phyloP scores from a whole-genome alignment of 2,888 invertebrate genomes.

The Hyalella azteca region DNA sequence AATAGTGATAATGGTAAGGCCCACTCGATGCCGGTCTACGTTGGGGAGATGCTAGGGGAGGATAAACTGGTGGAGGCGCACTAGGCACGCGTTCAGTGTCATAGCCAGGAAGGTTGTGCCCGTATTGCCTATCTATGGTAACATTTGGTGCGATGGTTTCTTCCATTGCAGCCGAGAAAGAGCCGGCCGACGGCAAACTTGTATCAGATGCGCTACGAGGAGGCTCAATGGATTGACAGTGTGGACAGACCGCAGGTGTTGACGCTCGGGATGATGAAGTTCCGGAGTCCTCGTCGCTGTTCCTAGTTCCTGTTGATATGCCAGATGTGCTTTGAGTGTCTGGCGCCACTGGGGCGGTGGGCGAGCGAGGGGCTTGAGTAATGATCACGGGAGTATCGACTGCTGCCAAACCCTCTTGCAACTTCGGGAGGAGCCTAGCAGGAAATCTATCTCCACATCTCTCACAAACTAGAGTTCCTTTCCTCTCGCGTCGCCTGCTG shows the following conservation, averaged over 20 bases:
- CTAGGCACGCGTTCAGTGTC: background rate
- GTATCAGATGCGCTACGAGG: background rate
- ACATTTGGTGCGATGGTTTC: background rate
- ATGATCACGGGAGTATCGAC: background rate
- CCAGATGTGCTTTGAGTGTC: no score
- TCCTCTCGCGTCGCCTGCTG: background rate
- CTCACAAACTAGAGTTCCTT: background rate
- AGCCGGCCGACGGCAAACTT: background rate
- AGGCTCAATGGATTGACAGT: background rate
- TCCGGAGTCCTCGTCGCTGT: background rate
- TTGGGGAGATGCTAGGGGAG: background rate
- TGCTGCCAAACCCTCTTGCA: background rate
- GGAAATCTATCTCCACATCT: background rate
- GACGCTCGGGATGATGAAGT: slow-evolving; percentile 1
- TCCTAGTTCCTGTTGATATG: no score
- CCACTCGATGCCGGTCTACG: background rate
- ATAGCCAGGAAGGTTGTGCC: background rate
- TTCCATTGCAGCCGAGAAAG: background rate
- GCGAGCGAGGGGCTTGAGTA: no score
- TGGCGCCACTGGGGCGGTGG: no score
- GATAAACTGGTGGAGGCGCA: background rate
- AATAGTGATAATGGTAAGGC: background rate
- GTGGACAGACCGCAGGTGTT: background rate
- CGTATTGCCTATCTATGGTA: background rate
- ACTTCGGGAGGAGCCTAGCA: background rate